Base-by-base conservation (phyloP, 2,888 invertebrate genomes). In the Pachymerium ferrugineum region DNA sequence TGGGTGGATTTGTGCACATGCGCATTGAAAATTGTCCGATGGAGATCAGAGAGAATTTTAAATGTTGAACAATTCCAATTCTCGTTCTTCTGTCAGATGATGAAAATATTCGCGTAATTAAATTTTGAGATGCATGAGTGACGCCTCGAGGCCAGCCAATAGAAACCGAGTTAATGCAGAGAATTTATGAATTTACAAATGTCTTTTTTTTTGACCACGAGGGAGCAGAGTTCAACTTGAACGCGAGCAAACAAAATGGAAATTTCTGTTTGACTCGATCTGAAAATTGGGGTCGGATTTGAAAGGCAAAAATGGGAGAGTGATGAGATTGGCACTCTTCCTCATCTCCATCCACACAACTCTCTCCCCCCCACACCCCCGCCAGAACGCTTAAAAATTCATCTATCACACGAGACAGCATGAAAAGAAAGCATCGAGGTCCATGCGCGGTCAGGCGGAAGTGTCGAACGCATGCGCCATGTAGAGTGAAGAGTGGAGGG, bases 361-460 rank as follows among this genome's bases (percentile, higher is more conserved):
- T n/a, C n/a, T n/a, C n/a, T n/a, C 6, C 47, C 6, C 47, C n/a
- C 47, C 47, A n/a, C n/a, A 1, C 47, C 47, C 6, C 47, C 47
- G 47, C 47, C 47, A 47, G 47, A 47, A 47, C 47, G 47, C 47
- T 47, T 47, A 47, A 47, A 47, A 47, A 47, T 47, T 47, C 47
- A 47, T 47, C 47, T 47, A 47, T 47, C 47, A 47, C 47, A 19
- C 12, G 47, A 47, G 47, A 47, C 47, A 6, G 47, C 47, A 47
- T 47, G 47, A 19, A 47, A n/a, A 47, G 47, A 10, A n/a, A 1
- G 47, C n/a, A 1, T 1, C 35, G 35, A n/a, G 35, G 35, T 35
- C 35, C 3, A 10, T 35, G 35, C 10, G 35, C 35, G 35, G 35
- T 35, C 35, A 35, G 35, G 35, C 35, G 35, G 35, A 35, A 35